phyloP scores from a whole-genome alignment of 2,113 vertebrate genomes.

The Falco punctatus region DNA sequence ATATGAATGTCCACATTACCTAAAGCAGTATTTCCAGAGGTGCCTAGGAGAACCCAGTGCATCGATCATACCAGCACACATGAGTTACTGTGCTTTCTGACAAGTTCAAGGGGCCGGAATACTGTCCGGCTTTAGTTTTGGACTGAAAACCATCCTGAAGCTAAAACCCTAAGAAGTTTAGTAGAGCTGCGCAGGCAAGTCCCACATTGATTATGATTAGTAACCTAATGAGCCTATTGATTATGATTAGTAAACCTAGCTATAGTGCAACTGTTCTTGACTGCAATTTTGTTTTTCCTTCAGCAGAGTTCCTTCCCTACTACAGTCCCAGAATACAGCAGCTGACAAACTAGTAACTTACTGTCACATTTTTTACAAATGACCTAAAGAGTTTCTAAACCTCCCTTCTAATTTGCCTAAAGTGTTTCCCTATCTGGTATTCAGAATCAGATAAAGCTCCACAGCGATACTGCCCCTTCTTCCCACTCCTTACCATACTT shows the following conservation, averaged over 20 bases:
- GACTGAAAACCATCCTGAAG: neutral
- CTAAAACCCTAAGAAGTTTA: neutral
- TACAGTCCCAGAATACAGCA: neutral
- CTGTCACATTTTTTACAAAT: neutral
- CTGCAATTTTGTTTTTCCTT: neutral
- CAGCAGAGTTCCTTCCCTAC: neutral
- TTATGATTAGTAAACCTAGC: neutral
- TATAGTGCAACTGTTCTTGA: neutral
- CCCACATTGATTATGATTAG: neutral
- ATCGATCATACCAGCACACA: neutral
- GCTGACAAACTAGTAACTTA: neutral
- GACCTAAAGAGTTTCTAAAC: neutral
- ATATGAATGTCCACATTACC: accelerated
- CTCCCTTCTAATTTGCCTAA: neutral
- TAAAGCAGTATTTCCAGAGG: neutral
- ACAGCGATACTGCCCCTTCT: neutral
- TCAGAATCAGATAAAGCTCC: neutral
- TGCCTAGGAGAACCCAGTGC: neutral
- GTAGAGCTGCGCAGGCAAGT: neutral
- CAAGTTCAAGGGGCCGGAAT: neutral
- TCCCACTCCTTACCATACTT: neutral
- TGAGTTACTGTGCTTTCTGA: accelerated
- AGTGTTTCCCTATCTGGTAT: neutral
- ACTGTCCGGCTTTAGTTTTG: neutral
- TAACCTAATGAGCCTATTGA: too few species aligned